Percentiles rank a stretch among this genome's conserved stretches.
phyloP scores from a whole-genome alignment of 2,113 vertebrate species.

The Periophthalmus modestus region DNA sequence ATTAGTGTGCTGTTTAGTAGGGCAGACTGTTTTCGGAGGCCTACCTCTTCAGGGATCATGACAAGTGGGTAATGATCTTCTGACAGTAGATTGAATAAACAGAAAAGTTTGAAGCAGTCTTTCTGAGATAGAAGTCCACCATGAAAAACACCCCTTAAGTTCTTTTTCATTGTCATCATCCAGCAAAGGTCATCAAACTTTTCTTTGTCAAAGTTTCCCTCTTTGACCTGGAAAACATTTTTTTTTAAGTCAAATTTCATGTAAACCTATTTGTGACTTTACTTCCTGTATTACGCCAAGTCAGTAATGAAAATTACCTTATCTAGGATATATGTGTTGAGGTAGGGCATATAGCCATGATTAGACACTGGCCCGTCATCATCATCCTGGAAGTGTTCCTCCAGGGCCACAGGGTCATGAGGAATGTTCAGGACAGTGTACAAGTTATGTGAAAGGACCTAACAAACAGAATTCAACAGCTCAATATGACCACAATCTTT shows the following conservation, averaged over 20 bases:
- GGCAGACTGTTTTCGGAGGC: neutral
- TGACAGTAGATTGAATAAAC: constrained; percentile 82
- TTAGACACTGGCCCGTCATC: constrained; percentile 81
- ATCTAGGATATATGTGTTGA: constrained; percentile 82
- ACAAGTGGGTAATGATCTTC: constrained; percentile 81
- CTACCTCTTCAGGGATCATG: constrained; percentile 80
- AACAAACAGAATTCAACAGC: neutral
- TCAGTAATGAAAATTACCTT: constrained; percentile 59
- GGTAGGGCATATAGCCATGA: constrained; percentile 84
- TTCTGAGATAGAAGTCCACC: constrained; percentile 61
- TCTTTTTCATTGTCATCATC: constrained; percentile 83
- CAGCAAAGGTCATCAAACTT: constrained; percentile 82
- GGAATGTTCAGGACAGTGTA: constrained; percentile 83
- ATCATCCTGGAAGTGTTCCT: constrained; percentile 82
- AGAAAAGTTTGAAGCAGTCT: constrained; percentile 81
- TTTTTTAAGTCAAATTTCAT: neutral
- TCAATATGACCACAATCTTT: neutral
- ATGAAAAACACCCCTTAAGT: constrained; percentile 55
- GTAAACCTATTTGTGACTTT: neutral
- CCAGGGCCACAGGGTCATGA: constrained; percentile 77
- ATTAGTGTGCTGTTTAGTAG: too few relatives aligned
- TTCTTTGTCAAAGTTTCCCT: constrained; percentile 80
- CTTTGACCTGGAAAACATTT: constrained; percentile 69
- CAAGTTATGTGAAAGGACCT: constrained; percentile 83
- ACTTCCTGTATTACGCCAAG: neutral